Evolutionary conservation across 2,888 invertebrate species (phyloP).

Genomic region (Epiblema foenella): DNA sequence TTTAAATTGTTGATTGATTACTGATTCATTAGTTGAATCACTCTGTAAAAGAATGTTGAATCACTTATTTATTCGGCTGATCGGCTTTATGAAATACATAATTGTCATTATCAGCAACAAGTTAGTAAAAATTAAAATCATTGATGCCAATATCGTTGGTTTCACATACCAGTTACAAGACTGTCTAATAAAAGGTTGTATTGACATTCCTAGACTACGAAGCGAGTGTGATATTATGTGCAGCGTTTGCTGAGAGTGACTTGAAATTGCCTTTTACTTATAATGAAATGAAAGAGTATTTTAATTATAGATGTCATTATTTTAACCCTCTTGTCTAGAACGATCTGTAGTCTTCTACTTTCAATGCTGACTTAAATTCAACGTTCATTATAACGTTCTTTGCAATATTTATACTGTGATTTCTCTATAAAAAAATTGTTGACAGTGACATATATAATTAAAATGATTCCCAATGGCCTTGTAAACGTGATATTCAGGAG

Average conservation of each 20-base stretch:
- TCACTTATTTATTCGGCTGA: background rate
- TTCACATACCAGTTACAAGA: constrained; percentile 12
- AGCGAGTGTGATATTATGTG: constrained; percentile 3
- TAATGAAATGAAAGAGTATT: constrained; percentile 2
- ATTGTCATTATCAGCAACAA: background rate
- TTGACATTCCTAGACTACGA: constrained; percentile 32
- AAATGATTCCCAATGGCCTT: constrained; percentile 16
- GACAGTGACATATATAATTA: constrained; percentile 4
- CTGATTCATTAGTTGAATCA: constrained; percentile 19
- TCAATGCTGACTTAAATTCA: background rate
- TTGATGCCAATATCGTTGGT: background rate
- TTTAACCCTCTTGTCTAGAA: background rate
- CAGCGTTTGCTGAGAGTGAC: constrained; percentile 27
- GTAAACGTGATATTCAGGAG: constrained; percentile 19
- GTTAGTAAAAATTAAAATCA: background rate
- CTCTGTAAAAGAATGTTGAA: constrained; percentile 27
- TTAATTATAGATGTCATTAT: constrained; percentile 1
- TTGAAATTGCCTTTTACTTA: constrained; percentile 37
- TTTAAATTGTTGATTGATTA: background rate
- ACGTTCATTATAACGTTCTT: background rate
- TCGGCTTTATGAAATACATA: background rate
- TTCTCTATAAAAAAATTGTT: background rate
- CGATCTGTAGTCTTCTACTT: background rate
- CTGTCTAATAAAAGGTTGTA: constrained; percentile 22
- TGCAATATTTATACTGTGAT: background rate